Base-by-base conservation (phyloP, 2,113 vertebrate species). In the Gadus chalcogrammus region DNA sequence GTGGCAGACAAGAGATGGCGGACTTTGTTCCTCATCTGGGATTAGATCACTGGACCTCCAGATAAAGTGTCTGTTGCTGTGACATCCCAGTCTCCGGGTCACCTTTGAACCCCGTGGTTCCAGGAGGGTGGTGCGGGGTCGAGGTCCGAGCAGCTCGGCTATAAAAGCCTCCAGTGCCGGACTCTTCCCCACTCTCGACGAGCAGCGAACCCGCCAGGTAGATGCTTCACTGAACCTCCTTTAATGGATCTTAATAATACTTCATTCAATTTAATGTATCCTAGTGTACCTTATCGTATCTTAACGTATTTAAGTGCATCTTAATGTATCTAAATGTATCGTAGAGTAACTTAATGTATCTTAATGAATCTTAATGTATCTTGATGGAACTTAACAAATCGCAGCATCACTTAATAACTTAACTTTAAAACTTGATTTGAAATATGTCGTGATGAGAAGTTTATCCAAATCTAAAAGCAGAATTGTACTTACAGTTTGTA, bases 151-250 rank as follows among this genome's bases (percentile, higher is more conserved):
- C 70, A 20, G 61, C 17, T 31, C 2, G 20, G 35, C 74, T 87
- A 84, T 85, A 85, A 73, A 87, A 84, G 74, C 58, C 42, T 42
- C 4, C 17, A 0, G 38, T 1, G 22, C 61, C 61, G 27, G 16
- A 6, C 18, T 28, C 28, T 6, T 18, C 8, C 68, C 78, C 83
- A 70, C 17, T 75, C 79, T 70, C 74, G 68, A 65, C 64, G 71
- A 84, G 68, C 72, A 77, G 15, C 71, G 77, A 17, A 20, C 5
- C 70, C 62, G 73, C 61, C 62, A 87, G 85, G 83, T 87, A 87
- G 20, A 35, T 18, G n/a, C 56, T 18, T 16, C 42, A 48, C 42
- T 48, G 6, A 48, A 12, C 42, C 12, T 48, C 8, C 8, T 48
- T 48, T 48, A 48, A 48, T 48, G 42, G 42, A 35, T 35, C 31